Base-by-base conservation (phyloP, 2,888 invertebrate genomes). In the Drosophila nigritarsus region DNA sequence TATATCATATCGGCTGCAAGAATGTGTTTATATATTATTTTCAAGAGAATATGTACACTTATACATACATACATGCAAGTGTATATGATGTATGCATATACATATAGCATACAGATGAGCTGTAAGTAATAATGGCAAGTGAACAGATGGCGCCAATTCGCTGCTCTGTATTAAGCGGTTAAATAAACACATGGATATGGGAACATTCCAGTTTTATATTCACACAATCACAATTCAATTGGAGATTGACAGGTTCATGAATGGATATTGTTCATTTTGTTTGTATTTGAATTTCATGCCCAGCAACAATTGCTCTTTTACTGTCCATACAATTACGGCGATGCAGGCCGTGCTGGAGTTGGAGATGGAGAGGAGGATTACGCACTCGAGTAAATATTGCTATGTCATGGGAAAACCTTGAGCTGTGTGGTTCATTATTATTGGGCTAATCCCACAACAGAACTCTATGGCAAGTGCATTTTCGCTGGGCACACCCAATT, bases 171-270 rank as follows among this genome's bases (percentile, higher is more conserved):
- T 77, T 76, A 82, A 90, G 80, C 79, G 72, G 82, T 77, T 84
- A 83, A 88, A 79, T 69, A 90, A 90, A 84, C 78, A 89, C 60
- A 73, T 60, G 65, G 66, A 82, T 82, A 64, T 72, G 62, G 65
- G 60, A 65, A 18, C 67, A 71, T 67, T 56, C 62, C 65, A 63
- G 71, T 78, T 81, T 72, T 68, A 73, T 77, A 77, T 78, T 78
- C 81, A 76, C 82, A 83, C 82, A 88, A 80, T 84, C 77, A 65
- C 77, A 82, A 82, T 81, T 84, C 75, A 77, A 87, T 90, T 80
- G 71, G 56, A 81, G 89, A 91, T 87, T 90, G 90, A 89, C 90
- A 90, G 91, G 89, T 90, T 86, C 85, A 80, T 83, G 77, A 86
- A 88, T 81, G 77, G 78, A 78, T 77, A 79, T 89, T 88, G 82